Evolutionary conservation across 2,113 vertebrate species (phyloP), one percentile per base, ranked within the genome.

Genomic region (Dissostichus mawsoni): DNA sequence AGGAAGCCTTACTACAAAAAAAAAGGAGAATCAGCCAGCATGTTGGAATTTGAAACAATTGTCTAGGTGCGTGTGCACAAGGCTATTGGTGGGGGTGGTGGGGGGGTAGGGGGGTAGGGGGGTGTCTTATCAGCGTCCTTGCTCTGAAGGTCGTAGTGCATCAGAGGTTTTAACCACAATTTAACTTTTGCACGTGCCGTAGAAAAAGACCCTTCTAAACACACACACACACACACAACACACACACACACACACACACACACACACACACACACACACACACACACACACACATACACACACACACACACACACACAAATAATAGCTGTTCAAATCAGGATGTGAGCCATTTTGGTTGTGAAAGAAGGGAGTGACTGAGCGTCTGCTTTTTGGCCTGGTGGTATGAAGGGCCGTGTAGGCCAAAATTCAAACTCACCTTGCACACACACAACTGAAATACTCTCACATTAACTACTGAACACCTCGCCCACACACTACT

Each of bases 121-220:
- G 63, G 67, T 29, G 29, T 76, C 65, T 87, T 89, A 89, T 91
- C 92, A 80, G 78, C 73, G 86, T 80, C 80, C 76, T 89, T 84
- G 61, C 20, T 45, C 63, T 50, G 71, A 77, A 86, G 82, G 69
- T 81, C 52, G 47, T 8, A 45, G 78, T 45, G 80, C 79, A 77
- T 87, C 51, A 63, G 56, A n/a, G 59, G 57, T 41, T 76, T 73
- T 18, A 47, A 41, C 73, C 58, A 44, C 4, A 9, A 44, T 75
- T 80, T 77, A 64, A 72, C 62, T 67, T 65, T 11, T 75, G 61
- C 78, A 71, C 20, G 12, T 65, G 75, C 64, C 59, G 25, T 45
- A 29, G 1, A 63, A 17, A 55, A 29, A 41, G 3, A 56, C 2
- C 20, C 29, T 29, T 3, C 36, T 36, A 8, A 36, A 61, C 29